These are phyloP conservation scores for Pseudomyrmex flavicornis DNA, from an alignment of 1,140 invertebrate species.

Conservation along the genomic window DNA sequence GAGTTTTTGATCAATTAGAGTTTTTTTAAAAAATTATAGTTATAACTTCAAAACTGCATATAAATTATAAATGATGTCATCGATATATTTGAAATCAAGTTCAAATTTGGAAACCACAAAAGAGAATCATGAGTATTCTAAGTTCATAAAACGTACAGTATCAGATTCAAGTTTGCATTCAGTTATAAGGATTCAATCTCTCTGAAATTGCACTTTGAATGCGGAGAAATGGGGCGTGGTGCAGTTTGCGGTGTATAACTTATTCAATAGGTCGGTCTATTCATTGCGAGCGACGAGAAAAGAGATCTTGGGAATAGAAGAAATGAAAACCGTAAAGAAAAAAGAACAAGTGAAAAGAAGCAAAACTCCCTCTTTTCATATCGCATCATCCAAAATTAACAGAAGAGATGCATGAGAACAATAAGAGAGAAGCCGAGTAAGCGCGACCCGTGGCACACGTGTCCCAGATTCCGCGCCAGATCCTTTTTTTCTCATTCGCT, in stretches of 20 bases:
- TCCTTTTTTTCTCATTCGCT: not conserved
- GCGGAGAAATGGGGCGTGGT: conserved; percentile 9
- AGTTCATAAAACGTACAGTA: not conserved
- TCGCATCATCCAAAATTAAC: conserved; percentile 49
- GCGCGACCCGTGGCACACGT: not conserved
- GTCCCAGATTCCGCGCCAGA: not conserved
- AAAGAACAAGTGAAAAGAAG: not conserved
- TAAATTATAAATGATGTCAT: too few species aligned
- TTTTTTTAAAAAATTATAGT: too few species aligned
- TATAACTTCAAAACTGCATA: too few species aligned
- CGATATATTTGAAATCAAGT: too few species aligned
- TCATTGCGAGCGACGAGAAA: not conserved
- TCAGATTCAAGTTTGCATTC: conserved; percentile 9
- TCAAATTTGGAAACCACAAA: not conserved
- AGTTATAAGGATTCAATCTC: not conserved
- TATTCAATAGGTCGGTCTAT: conserved; percentile 48
- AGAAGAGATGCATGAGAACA: conserved; percentile 19
- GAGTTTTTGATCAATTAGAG: too few species aligned
- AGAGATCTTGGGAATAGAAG: conserved; percentile 31
- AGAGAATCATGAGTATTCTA: not conserved
- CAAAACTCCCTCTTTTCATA: not conserved
- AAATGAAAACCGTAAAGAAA: not conserved
- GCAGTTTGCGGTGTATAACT: conserved; percentile 38
- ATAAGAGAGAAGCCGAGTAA: conserved; percentile 15
- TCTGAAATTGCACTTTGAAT: conserved; percentile 47